Conservation (phyloP, 2,797 vertebrate genomes). For the Amblyopsis hoosieri region DNA sequence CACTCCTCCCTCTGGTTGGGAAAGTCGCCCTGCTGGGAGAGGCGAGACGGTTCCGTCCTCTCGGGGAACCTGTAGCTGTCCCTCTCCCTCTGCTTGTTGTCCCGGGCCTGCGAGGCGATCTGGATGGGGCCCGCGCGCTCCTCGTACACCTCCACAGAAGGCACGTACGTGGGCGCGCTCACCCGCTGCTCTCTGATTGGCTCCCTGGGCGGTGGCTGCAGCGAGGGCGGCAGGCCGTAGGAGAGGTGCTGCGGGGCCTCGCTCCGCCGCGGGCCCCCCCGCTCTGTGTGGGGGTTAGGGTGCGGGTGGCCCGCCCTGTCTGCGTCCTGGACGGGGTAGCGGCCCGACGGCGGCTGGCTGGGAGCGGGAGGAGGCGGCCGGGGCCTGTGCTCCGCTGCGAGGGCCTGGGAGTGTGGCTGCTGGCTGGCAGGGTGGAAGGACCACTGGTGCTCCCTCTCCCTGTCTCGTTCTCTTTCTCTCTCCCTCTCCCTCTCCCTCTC, state of each 20-base stretch:
- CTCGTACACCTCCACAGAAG: constrained; percentile 94
- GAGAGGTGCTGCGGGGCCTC: constrained; percentile 81
- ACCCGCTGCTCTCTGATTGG: constrained; percentile 89
- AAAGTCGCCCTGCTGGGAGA: constrained; percentile 76
- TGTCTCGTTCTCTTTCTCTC: constrained; percentile 56
- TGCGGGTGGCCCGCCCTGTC: constrained; percentile 56
- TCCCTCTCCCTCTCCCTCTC: constrained; percentile 62
- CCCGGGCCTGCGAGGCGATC: constrained; percentile 91
- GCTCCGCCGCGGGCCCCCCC: constrained; percentile 78
- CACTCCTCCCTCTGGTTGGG: constrained; percentile 87
- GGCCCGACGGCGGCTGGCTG: constrained; percentile 29
- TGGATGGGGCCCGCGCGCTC: constrained; percentile 92
- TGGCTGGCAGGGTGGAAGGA: constrained; percentile 47
- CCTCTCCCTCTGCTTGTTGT: constrained; percentile 75
- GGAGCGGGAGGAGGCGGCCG: constrained; percentile 50
- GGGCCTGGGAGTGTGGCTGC: constrained; percentile 51
- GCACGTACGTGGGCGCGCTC: constrained; percentile 95
- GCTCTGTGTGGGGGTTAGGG: constrained; percentile 13
- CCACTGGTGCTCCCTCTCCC: constrained; percentile 48
- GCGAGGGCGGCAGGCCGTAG: constrained; percentile 83
- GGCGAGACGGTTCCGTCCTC: constrained; percentile 75
- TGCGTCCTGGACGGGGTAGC: constrained; percentile 52
- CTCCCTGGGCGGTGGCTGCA: constrained; percentile 81
- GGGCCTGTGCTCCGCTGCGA: constrained; percentile 65
- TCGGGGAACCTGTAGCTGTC: constrained; percentile 73